These are phyloP conservation scores for Gadus chalcogrammus DNA, from an alignment of 2,113 vertebrate genomes.

Conservation along the genomic window DNA sequence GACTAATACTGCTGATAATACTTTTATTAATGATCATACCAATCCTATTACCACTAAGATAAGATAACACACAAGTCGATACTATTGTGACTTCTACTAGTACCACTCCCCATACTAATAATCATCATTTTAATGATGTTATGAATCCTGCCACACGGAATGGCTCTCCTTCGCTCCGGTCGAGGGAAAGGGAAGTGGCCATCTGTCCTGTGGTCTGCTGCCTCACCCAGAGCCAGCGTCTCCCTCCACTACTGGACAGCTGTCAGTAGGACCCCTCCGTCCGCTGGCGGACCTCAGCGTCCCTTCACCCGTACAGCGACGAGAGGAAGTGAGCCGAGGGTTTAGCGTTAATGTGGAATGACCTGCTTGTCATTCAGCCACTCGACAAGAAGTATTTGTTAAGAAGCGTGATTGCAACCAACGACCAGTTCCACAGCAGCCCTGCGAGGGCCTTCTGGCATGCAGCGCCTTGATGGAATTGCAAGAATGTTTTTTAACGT, in stretches of 20 bases:
- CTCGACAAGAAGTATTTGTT: slow-evolving; percentile 19
- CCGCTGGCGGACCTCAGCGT: background rate
- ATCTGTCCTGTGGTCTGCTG: background rate
- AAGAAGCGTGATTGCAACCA: slow-evolving; percentile 24
- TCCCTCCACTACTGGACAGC: slow-evolving; percentile 47
- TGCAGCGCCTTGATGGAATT: slow-evolving; percentile 9
- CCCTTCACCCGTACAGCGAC: background rate
- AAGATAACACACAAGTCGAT: too few relatives aligned
- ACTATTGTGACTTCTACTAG: too few relatives aligned
- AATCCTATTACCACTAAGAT: too few relatives aligned
- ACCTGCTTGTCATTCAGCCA: slow-evolving; percentile 40
- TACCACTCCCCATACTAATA: too few relatives aligned
- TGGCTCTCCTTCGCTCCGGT: background rate
- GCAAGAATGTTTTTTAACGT: slow-evolving; percentile 27
- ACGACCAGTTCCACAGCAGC: slow-evolving; percentile 17
- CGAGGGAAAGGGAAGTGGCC: slow-evolving; percentile 7
- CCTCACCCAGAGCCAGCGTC: slow-evolving; percentile 29
- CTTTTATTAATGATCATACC: too few relatives aligned
- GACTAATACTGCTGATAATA: too few relatives aligned
- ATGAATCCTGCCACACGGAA: background rate
- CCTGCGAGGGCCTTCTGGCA: slow-evolving; percentile 22
- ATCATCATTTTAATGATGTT: too few relatives aligned
- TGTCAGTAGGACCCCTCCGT: slow-evolving; percentile 31
- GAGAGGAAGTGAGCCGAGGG: background rate
- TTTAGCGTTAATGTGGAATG: slow-evolving; percentile 36